Base-by-base conservation (phyloP, 2,113 vertebrate genomes). In the Pteronura brasiliensis region DNA sequence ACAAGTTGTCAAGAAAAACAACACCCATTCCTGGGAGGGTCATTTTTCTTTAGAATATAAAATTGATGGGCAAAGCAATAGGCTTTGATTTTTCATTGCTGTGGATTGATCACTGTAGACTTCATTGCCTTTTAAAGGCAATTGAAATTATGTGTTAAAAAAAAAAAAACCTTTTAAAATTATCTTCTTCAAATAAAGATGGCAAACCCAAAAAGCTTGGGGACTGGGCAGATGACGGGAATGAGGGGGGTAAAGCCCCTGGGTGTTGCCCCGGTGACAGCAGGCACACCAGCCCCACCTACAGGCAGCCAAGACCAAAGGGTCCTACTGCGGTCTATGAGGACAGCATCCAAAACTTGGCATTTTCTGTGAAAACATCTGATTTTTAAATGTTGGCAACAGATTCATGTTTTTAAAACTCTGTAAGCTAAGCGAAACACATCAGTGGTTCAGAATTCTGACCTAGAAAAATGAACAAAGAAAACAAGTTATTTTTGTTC, bases 401-500 rank as follows among this genome's bases (percentile, higher is more conserved):
- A 71, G 42, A 79, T 27, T 36, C 49, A n/a, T 76, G 20, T 76
- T 61, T 65, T 57, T 0, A 1, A 34, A 67, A 76, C 23, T 67
- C 57, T 76, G 27, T n/a, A 55, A 76, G 25, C 83, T 44, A 76
- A 76, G 59, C 9, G 18, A 76, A 93, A 72, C 18, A 74, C 31
- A 74, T 9, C 9, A 23, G 6, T 67, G 47, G 49, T 61, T 95
- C 74, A 87, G 63, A 65, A 74, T 59, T 92, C 84, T 92, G 55
- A 74, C n/a, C 65, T 65, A 36, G 29, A 92, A 92, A 92, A 95
- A 44, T 29, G 72, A 88, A 65, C 49, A 27, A n/a, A 81, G 72
- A 71, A 27, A 61, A 87, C 82, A 87, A 74, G 10, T 74, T 29
- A 42, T 36, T 87, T 90, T 74, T 63, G 31, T 65, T 91, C 31